Conservation (phyloP, 2,888 invertebrate genomes). For the Andrena bicolor region DNA sequence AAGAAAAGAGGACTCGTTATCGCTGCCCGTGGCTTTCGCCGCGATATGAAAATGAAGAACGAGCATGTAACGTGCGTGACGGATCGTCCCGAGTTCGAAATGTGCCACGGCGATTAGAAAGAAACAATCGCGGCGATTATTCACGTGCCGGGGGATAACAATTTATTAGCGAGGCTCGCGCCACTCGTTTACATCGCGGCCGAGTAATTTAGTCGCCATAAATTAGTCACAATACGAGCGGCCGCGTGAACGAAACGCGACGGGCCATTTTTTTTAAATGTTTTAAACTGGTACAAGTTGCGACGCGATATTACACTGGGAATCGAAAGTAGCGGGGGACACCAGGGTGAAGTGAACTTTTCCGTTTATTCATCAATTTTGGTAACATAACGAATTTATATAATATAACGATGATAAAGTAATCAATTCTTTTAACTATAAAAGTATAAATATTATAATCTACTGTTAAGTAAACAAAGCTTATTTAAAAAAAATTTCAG, state of each 20-base stretch:
- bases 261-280: not conserved
- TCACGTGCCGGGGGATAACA: slow-evolving; percentile 22
- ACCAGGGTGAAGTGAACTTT: too few relatives aligned
- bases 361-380: too few relatives aligned
- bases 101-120: slow-evolving; percentile 58
- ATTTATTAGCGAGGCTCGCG: slow-evolving; percentile 19
- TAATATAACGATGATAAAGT: too few relatives aligned
- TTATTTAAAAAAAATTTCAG: too few relatives aligned
- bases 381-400: too few relatives aligned
- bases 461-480: too few relatives aligned
- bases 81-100: slow-evolving; percentile 65
- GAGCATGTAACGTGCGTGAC: slow-evolving; percentile 66
- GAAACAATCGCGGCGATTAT: slow-evolving; percentile 60
- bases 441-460: too few relatives aligned
- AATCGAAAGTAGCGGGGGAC: too few relatives aligned
- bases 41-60: slow-evolving; percentile 75
- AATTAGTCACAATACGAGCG: slow-evolving; percentile 12
- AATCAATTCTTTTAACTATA: too few relatives aligned
- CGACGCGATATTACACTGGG: too few relatives aligned
- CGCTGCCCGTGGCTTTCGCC: slow-evolving; percentile 22
- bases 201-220: slow-evolving; percentile 5
- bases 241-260: slow-evolving; percentile 5
- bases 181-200: not conserved
- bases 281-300: not conserved
- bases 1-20: slow-evolving; percentile 61